Base-by-base conservation (phyloP, 1,140 invertebrate species). In the Dendrolimus kikuchii region DNA sequence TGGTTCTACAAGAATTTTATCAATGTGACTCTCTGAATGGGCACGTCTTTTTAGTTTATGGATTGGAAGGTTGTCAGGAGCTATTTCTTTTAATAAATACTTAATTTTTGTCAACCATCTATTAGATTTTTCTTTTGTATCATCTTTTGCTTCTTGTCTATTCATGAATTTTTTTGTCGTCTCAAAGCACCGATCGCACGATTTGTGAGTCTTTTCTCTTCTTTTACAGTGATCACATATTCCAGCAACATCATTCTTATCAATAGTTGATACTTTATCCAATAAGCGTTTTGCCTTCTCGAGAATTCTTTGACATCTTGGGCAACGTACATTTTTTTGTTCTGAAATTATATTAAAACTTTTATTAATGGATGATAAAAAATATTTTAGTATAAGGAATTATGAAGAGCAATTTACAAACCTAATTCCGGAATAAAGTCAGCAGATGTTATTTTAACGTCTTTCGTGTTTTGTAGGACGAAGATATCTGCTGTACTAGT, bases 221-320 rank as follows among this genome's bases (percentile, higher is more conserved):
- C 50, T 57, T 41, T 49, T 50, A 55, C 68, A 71, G 41, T 71
- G 68, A 45, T 58, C 55, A 38, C 68, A 71, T 41, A 71, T 42
- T 6, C 60, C 57, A n/a, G 55, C 44, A 7, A 59, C 47, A 47
- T 52, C 42, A 5, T 54, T 59, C 53, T 46, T 53, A 8, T 52
- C 46, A 47, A 64, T 49, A 8, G 9, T 49, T 23, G 51, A 41
- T 9, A 52, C 10, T 36, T 46, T 50, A 50, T 57, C 7, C 8
- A 63, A 10, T 23, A 53, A 10, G 8, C 40, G 59, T 45, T 67
- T 38, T 36, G 54, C 54, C 38, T 53, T 40, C 46, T 59, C 47
- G 40, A 68, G 40, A 43, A 64, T 62, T 36, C 66, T 55, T 53
- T 57, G 70, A 62, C 77, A 80, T 43, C 73, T 61, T 44, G 65